Evolutionary conservation across 2,113 vertebrate species (phyloP), one percentile per base, ranked within the genome.

Genomic region (Acanthochromis polyacanthus): DNA sequence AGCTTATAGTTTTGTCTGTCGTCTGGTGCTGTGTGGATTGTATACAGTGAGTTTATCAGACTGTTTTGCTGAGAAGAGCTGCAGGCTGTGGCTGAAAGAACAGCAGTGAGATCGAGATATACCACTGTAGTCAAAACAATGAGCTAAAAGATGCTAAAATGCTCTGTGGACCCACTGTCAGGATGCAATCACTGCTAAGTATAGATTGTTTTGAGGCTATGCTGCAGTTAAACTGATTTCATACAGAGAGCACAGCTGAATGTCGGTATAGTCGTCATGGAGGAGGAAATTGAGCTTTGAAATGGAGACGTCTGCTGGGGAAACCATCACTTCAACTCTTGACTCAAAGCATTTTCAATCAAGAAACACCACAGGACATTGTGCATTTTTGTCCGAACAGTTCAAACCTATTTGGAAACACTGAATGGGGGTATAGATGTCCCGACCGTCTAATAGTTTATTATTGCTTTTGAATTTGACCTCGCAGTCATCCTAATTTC

Each of bases 401-500:
- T 66, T 43, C 64, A 55, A 30, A 62, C 3, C 20, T 3, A 43
- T 43, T 43, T 43, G 11, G 50, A 48, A 28, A 38, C 4, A 5
- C n/a, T 61, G 8, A 81, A 62, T 46, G 9, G 5, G 30, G 58
- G 4, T 23, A 40, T 19, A 25, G 9, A 51, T 16, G 61, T 30
- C 3, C 19, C 5, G 1, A 5, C 28, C 12, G 36, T 66, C 5
- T 25, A 46, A 66, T 48, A n/a, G 50, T 36, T 58, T 64, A 9
- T 64, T 11, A 65, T 46, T 60, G 30, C 51, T 64, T 66, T 69
- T 80, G 59, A 62, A 45, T 22, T 81, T 81, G 73, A 78, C 64
- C 64, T 67, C 25, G 50, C 25, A 15, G 28, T 59, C 23, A 22
- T 63, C 10, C 17, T 20, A 12, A 23, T 75, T 78, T 74, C 19